Evolutionary conservation across 2,797 vertebrate species (phyloP).

Genomic region (Gymnodraco acuticeps): DNA sequence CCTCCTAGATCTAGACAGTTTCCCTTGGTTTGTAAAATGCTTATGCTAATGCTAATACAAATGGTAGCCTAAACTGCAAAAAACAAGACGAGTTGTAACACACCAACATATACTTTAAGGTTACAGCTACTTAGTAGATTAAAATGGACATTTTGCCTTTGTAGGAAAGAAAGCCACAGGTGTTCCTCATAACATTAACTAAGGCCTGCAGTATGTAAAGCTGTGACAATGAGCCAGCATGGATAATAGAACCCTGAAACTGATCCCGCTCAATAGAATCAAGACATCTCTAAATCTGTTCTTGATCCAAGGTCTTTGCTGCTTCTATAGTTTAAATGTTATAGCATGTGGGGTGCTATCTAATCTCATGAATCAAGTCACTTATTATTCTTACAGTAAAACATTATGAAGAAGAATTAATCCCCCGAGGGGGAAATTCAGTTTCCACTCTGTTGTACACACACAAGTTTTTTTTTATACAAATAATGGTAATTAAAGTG

Average conservation of each 20-base stretch:
- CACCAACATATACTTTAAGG: neutral
- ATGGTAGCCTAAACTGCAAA: neutral
- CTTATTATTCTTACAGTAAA: conserved; percentile 5
- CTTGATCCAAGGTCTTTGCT: neutral
- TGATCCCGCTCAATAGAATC: neutral
- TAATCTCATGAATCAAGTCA: neutral
- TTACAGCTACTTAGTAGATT: neutral
- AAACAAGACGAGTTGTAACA: neutral
- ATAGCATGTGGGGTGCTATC: neutral
- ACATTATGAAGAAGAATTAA: neutral
- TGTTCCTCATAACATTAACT: neutral
- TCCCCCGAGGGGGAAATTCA: no score
- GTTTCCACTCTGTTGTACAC: no score
- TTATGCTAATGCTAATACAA: neutral
- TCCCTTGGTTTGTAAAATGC: neutral
- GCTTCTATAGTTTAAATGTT: neutral
- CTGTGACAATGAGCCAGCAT: neutral
- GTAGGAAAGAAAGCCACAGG: neutral
- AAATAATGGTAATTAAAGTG: conserved; percentile 7
- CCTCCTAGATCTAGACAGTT: neutral
- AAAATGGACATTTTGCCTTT: neutral
- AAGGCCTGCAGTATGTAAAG: neutral
- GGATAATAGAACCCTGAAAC: neutral
- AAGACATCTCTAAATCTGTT: neutral
- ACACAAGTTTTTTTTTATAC: no score